phyloP scores from a whole-genome alignment of 2,113 vertebrate species.

The Stigmatopora argus region DNA sequence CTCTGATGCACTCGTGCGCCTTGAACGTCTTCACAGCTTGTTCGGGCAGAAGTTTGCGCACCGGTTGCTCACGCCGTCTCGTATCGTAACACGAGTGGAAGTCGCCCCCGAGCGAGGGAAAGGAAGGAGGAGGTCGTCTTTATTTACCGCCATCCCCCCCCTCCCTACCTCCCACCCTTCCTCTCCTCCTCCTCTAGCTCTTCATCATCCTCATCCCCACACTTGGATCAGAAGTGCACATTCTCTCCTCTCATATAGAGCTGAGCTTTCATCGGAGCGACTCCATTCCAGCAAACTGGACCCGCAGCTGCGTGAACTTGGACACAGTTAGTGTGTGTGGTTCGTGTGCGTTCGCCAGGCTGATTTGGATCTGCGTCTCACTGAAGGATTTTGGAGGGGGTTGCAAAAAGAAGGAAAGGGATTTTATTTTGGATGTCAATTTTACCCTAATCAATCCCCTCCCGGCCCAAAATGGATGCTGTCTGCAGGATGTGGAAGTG shows the following conservation, averaged over 20 bases:
- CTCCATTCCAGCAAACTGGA: background rate
- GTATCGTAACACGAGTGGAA: background rate
- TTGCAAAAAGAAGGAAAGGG: background rate
- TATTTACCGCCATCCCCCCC: constrained; percentile 24
- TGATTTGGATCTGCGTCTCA: constrained; percentile 46
- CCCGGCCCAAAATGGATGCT: constrained; percentile 64
- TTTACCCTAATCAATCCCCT: constrained; percentile 27
- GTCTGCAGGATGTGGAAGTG: constrained; percentile 55
- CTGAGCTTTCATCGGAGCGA: constrained; percentile 4
- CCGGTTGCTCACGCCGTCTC: background rate
- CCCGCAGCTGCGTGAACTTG: constrained; percentile 54
- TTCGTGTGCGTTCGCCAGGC: constrained; percentile 12
- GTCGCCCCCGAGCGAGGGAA: constrained; percentile 1
- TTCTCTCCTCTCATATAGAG: constrained; percentile 20
- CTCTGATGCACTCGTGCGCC: background rate
- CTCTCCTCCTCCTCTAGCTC: background rate
- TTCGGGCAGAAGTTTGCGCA: constrained; percentile 3
- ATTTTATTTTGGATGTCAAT: constrained; percentile 31
- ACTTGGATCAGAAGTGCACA: constrained; percentile 26
- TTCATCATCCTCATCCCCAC: constrained; percentile 28
- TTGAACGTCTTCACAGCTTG: background rate
- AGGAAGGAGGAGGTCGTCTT: constrained; percentile 15
- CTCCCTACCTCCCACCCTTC: background rate
- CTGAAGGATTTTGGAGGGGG: constrained; percentile 35
- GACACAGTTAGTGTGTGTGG: constrained; percentile 30